phyloP scores from a whole-genome alignment of 2,888 invertebrate species.

The Disparrhopalites patrizii region DNA sequence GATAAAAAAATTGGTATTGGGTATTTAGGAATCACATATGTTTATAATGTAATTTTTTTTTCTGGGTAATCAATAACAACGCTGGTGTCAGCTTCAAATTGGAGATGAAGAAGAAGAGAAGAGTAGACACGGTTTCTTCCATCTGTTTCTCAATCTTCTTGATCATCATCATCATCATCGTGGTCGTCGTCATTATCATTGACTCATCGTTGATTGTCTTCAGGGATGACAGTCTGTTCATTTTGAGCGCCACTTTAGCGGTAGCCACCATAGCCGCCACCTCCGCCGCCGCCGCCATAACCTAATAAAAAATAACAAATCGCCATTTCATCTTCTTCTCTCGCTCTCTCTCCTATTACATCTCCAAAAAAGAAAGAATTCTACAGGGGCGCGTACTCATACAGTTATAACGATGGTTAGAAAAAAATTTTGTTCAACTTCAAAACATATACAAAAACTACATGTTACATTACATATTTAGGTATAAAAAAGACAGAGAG shows the following conservation, averaged over 20 bases:
- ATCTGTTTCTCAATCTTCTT: background rate
- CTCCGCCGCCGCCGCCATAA: slow-evolving; percentile 21
- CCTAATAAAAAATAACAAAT: slow-evolving; percentile 9
- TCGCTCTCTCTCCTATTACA: slow-evolving; percentile 28
- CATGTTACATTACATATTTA: no score
- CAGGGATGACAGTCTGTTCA: slow-evolving; percentile 23
- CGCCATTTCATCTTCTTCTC: slow-evolving; percentile 24
- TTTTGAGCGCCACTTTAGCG: slow-evolving; percentile 26
- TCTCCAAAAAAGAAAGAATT: no score
- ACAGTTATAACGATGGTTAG: no score
- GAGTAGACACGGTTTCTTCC: background rate
- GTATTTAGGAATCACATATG: slow-evolving; percentile 1
- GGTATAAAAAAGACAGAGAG: no score
- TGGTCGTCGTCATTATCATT: background rate
- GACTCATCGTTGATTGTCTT: slow-evolving; percentile 11
- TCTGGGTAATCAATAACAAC: background rate
- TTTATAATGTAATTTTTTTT: no score
- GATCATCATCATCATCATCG: background rate
- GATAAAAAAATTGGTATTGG: background rate
- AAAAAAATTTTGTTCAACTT: no score
- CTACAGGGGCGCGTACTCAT: no score
- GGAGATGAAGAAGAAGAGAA: background rate
- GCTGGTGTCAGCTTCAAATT: background rate
- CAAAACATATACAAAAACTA: no score
- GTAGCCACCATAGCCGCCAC: slow-evolving; percentile 27